Conservation (phyloP, 2,888 invertebrate genomes). For the Morinoia aosen region DNA sequence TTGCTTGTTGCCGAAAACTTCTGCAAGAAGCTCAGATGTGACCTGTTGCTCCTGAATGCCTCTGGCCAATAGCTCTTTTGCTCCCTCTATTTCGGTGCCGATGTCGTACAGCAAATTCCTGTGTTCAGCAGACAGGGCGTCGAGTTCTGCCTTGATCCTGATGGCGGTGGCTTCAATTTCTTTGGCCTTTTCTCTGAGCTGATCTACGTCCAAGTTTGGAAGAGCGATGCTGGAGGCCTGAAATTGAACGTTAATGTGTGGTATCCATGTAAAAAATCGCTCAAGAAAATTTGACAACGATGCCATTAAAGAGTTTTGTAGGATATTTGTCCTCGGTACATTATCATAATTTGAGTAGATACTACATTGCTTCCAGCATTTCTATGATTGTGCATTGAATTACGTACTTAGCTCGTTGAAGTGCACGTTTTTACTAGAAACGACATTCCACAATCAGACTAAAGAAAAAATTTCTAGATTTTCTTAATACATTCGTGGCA, state of each 20-base stretch:
- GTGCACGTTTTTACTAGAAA: not conserved
- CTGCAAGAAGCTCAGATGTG: constrained; percentile 84
- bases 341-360: not conserved
- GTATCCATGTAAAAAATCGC: not conserved
- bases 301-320: not conserved
- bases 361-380: not conserved
- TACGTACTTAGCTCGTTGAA: not conserved
- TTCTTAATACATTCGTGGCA: not conserved
- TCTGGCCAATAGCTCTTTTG: constrained; percentile 73
- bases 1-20: constrained; percentile 77
- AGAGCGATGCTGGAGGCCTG: constrained; percentile 63
- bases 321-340: not conserved
- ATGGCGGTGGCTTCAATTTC: constrained; percentile 71
- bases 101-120: constrained; percentile 75
- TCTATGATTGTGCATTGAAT: not conserved
- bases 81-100: constrained; percentile 76
- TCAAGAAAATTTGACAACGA: too few species aligned
- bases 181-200: constrained; percentile 59
- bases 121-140: constrained; percentile 78
- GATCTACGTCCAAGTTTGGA: constrained; percentile 57
- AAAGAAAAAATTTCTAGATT: not conserved
- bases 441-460: not conserved
- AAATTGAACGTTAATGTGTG: not conserved
- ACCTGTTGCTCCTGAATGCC: constrained; percentile 82
- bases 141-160: constrained; percentile 76